phyloP scores from a whole-genome alignment of 2,888 invertebrate genomes.

The Cantharis rustica region DNA sequence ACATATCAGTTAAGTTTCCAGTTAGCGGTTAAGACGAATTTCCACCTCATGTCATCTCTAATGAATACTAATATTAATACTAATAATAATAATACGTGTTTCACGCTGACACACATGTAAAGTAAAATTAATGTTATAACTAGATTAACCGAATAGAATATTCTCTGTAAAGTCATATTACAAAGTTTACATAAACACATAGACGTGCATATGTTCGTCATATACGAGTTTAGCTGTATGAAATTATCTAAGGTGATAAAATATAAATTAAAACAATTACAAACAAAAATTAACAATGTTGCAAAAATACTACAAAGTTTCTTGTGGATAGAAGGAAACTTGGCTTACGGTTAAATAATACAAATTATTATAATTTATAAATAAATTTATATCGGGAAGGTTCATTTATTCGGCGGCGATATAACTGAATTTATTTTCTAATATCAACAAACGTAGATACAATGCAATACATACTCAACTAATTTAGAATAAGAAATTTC shows the following conservation, averaged over 20 bases:
- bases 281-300: neutral
- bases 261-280: neutral
- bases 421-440: neutral
- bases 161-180: neutral
- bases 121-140: conserved; percentile 2
- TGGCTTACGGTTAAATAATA: neutral
- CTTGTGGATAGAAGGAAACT: neutral
- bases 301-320: neutral
- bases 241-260: neutral
- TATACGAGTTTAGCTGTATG: neutral
- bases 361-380: neutral
- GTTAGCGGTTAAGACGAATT: neutral
- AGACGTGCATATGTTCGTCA: neutral
- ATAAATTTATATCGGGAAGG: neutral
- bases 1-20: neutral
- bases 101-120: conserved; percentile 1
- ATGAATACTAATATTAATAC: conserved; percentile 1
- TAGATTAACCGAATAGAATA: neutral
- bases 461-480: neutral
- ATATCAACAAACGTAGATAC: neutral
- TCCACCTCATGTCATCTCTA: neutral
- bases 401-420: neutral
- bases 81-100: conserved; percentile 3
- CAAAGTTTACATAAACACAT: neutral
- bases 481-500: neutral